Percentiles rank a stretch among this genome's conserved stretches.
These are phyloP conservation scores for Lindbergichthys nudifrons DNA, from an alignment of 2,797 vertebrate species.

Conservation along the genomic window DNA sequence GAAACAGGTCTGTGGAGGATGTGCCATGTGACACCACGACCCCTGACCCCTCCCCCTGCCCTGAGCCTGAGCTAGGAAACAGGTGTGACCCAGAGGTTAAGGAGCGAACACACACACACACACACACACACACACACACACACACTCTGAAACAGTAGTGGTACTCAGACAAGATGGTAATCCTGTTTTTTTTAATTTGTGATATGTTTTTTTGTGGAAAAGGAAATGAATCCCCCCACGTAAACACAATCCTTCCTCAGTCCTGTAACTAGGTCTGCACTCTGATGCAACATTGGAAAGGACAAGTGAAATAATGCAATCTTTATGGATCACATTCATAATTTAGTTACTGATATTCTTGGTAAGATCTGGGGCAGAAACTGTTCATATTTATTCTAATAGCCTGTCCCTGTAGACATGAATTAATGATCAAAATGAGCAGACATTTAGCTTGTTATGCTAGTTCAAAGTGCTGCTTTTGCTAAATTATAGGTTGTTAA, in stretches of 20 bases:
- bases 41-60: slow-evolving; percentile 59
- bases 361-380: neutral
- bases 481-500: neutral
- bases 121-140: neutral
- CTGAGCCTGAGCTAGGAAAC: slow-evolving; percentile 69
- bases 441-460: neutral
- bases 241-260: neutral
- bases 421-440: slow-evolving; percentile 2
- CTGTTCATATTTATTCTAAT: neutral
- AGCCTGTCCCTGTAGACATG: neutral
- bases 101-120: slow-evolving; percentile 26
- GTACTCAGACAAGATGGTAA: slow-evolving; percentile 2
- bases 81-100: slow-evolving; percentile 78
- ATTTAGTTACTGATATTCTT: slow-evolving; percentile 6
- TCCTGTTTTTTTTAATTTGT: neutral
- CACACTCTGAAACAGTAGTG: neutral
- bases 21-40: slow-evolving; percentile 68
- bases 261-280: neutral
- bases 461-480: neutral
- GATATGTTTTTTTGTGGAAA: neutral
- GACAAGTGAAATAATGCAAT: neutral
- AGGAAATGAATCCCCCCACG: too few relatives aligned
- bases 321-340: neutral
- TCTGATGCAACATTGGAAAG: neutral
- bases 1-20: slow-evolving; percentile 50